Percentiles rank a stretch among this genome's conserved stretches.
phyloP scores from a whole-genome alignment of 37 sponge, comb jelly and placozoan genomes.

The Agelas oroides region DNA sequence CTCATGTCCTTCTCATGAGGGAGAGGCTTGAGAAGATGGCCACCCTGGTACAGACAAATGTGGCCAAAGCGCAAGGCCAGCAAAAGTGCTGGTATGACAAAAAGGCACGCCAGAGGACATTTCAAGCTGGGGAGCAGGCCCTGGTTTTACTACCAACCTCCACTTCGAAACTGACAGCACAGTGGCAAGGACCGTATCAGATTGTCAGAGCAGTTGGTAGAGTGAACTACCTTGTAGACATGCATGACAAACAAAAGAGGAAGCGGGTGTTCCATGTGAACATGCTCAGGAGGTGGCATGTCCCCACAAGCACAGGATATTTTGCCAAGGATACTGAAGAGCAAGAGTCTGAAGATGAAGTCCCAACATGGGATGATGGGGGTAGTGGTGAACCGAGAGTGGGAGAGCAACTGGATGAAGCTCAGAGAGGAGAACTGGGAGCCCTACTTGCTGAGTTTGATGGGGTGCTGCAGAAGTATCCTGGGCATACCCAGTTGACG shows the following conservation, averaged over 20 bases:
- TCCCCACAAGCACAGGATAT: too few relatives aligned
- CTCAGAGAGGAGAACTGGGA: too few relatives aligned
- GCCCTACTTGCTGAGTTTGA: background rate
- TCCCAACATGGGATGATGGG: background rate
- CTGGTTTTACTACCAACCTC: constrained; percentile 42
- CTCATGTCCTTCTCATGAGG: constrained; percentile 27
- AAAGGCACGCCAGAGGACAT: constrained; percentile 10
- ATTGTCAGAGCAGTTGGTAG: background rate
- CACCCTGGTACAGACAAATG: constrained; percentile 14
- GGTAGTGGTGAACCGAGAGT: background rate
- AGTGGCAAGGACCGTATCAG: background rate
- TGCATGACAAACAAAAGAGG: background rate
- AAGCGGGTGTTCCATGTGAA: constrained; percentile 6
- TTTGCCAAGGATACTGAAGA: too few relatives aligned
- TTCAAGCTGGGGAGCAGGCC: constrained; percentile 42
- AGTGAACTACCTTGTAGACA: too few relatives aligned
- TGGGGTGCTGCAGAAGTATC: background rate
- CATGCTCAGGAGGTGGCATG: too few relatives aligned
- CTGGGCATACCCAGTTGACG: constrained; percentile 16
- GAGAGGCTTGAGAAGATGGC: constrained; percentile 40
- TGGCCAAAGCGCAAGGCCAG: constrained; percentile 21
- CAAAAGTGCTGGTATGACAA: constrained; percentile 29
- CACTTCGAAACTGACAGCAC: background rate
- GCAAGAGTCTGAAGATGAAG: background rate
- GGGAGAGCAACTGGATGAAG: background rate